Conservation (phyloP, 1,140 invertebrate genomes). For the Potamilus streckersoni region DNA sequence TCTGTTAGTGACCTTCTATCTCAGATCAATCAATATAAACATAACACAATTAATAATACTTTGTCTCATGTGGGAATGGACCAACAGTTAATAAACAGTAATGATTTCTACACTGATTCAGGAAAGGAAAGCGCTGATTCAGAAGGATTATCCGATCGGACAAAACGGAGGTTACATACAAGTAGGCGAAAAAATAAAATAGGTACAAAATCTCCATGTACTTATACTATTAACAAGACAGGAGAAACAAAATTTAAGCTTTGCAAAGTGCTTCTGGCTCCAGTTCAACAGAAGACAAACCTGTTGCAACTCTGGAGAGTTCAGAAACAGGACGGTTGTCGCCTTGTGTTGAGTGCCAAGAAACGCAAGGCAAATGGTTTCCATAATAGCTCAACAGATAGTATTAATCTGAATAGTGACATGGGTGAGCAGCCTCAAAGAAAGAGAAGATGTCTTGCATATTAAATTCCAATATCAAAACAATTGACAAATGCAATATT, state of each 20-base stretch:
- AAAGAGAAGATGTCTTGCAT: conserved; percentile 26
- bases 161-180: no score
- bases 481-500: no score
- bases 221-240: conserved; percentile 19
- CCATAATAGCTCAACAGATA: not conserved
- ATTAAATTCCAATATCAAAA: not conserved
- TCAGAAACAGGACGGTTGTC: conserved; percentile 19
- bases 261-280: conserved; percentile 1
- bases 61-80: no score
- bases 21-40: no score
- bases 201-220: not conserved
- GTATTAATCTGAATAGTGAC: not conserved
- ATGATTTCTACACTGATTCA: no score
- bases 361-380: conserved; percentile 16
- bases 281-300: conserved; percentile 4
- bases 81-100: no score
- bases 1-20: no score
- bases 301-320: conserved; percentile 27
- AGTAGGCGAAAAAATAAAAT: no score
- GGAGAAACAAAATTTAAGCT: conserved; percentile 16
- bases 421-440: not conserved
- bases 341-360: conserved; percentile 19
- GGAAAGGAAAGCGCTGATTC: no score
- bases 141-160: no score
- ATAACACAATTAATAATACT: no score